Base-by-base conservation (phyloP, 64 coral and sea anemone genomes). In the Astreopora myriophthalma region DNA sequence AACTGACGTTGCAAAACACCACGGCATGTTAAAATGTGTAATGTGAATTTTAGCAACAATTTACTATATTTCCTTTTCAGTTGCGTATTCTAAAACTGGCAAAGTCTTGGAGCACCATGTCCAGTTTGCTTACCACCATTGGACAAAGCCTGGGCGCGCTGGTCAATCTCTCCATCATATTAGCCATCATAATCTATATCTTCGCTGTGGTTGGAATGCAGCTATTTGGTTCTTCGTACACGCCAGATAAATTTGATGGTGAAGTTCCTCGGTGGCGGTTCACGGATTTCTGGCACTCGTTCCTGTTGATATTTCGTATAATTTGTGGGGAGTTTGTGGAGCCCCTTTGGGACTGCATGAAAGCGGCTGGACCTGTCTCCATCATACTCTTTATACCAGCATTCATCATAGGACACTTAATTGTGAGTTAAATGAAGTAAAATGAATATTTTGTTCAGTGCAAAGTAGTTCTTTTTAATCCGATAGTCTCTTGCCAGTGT, bases 131-230 rank as follows among this genome's bases (percentile, higher is more conserved):
- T 3, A 57, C 97, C 16, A 95, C 97, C 1, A 99, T 99, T n/a
- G 97, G 73, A 4, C 95, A 95, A 24, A 93, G 94, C 49, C 42
- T 99, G 8, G 97, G 97, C 27, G 94, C 97, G 13, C 81, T 99
- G 0, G 97, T 80, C 9, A 99, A 99, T 26, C 86, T 99, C 32
- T 95, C 97, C n/a, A 87, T 99, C 40, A 96, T 99, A 66, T 79
- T 99, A 3, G 69, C 85, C 13, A 99, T 99, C 44, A 86, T 99
- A 42, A 76, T 90, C 20, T 99, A 93, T 69, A 99, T 99, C 74
- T 99, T 99, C 61, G 97, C 97, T 22, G 97, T 99, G 32, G 91
- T 99, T n/a, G 97, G 97, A 1, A 99, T 99, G 97, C 97, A 95
- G 13, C 44, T 99, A 20, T 95, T 99, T 73, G 90, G 97, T 20